A percentile compares a stretch with the other conserved stretches of the same genome.
Conservation (phyloP, 2,888 invertebrate species). For the Epinotia demarniana region DNA sequence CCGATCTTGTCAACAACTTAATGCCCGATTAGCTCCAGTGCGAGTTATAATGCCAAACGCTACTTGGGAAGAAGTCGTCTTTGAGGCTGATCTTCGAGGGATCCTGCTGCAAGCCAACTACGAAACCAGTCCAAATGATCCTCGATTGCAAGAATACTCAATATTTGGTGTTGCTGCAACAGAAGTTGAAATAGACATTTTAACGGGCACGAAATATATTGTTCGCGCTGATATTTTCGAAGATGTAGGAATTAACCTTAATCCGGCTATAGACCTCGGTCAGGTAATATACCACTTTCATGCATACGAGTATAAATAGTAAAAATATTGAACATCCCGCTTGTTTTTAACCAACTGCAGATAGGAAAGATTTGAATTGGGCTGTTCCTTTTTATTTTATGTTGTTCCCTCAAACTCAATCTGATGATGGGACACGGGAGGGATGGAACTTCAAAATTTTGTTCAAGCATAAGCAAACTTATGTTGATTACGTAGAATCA, state of each 20-base stretch:
- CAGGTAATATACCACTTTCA: constrained; percentile 30
- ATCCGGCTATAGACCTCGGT: constrained; percentile 45
- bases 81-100: constrained; percentile 57
- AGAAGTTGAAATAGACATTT: constrained; percentile 61
- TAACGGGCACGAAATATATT: constrained; percentile 62
- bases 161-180: constrained; percentile 59
- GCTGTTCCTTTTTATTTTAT: background rate
- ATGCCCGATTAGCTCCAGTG: constrained; percentile 56
- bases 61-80: constrained; percentile 58
- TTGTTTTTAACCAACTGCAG: background rate
- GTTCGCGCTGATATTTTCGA: constrained; percentile 61
- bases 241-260: constrained; percentile 42
- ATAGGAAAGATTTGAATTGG: background rate
- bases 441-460: no score
- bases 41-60: constrained; percentile 57
- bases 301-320: no score
- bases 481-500: background rate
- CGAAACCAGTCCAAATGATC: constrained; percentile 58
- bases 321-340: background rate
- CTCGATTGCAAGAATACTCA: constrained; percentile 55
- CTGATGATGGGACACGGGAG: background rate
- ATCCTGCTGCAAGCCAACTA: constrained; percentile 61
- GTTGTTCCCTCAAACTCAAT: background rate
- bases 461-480: background rate
- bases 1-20: constrained; percentile 59